These are phyloP conservation scores for Neodiprion virginianus DNA, from an alignment of 1,140 invertebrate genomes.

Conservation along the genomic window DNA sequence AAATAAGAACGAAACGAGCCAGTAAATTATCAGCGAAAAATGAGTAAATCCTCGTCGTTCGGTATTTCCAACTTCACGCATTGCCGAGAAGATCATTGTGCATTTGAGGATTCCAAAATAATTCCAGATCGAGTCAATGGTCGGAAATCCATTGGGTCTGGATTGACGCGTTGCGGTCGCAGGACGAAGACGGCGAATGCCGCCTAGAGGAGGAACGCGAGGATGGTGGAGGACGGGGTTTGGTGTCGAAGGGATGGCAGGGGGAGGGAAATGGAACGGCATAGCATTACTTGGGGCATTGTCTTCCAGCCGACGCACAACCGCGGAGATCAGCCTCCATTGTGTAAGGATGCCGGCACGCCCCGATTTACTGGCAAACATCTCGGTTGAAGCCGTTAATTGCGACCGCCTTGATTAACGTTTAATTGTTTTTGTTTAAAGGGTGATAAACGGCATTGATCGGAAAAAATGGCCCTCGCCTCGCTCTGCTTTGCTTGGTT, in stretches of 20 bases:
- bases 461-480: no score
- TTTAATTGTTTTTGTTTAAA: conserved; percentile 2
- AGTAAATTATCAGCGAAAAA: no score
- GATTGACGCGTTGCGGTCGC: not conserved
- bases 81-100: not conserved
- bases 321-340: conserved; percentile 30
- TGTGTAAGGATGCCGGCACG: conserved; percentile 33
- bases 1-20: no score
- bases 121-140: not conserved
- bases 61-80: not conserved
- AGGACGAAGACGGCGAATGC: not conserved
- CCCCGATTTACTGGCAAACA: conserved; percentile 41
- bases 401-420: conserved; percentile 30
- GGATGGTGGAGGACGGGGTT: not conserved
- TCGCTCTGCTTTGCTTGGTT: no score
- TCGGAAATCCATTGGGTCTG: conserved; percentile 7
- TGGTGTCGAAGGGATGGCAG: conserved; percentile 1
- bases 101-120: not conserved
- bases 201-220: conserved; percentile 14
- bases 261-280: conserved; percentile 20
- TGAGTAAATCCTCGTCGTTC: not conserved
- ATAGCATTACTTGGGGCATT: conserved; percentile 45
- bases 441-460: not conserved
- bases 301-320: conserved; percentile 33
- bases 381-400: conserved; percentile 42